phyloP scores from a whole-genome alignment of 2,888 invertebrate species.

The Microchrysa polita region DNA sequence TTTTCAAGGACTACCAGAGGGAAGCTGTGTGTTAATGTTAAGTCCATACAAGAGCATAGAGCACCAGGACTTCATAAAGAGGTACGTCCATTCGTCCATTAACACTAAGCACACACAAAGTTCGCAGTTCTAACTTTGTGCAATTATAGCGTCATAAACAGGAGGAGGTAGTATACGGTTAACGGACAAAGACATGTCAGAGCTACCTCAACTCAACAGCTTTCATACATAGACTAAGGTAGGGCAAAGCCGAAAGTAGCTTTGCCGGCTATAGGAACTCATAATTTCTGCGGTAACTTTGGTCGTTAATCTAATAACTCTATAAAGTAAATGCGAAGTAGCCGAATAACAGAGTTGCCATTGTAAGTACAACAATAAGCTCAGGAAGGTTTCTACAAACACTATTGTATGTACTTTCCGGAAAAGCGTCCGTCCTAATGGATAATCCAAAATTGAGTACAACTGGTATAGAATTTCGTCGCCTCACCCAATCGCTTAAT shows the following conservation, averaged over 20 bases:
- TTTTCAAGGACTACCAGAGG: background rate
- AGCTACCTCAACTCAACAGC: background rate
- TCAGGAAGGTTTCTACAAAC: too few relatives aligned
- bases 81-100: constrained; percentile 17
- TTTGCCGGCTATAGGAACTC: constrained; percentile 4
- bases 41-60: background rate
- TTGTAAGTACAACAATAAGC: too few relatives aligned
- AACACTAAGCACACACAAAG: constrained; percentile 9
- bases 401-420: too few relatives aligned
- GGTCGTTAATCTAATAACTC: constrained; percentile 41
- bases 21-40: background rate
- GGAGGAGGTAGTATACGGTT: background rate
- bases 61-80: background rate
- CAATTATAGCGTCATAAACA: constrained; percentile 26
- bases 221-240: background rate
- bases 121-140: background rate
- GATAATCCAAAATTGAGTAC: too few relatives aligned
- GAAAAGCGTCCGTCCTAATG: too few relatives aligned
- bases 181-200: constrained; percentile 9
- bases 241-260: background rate
- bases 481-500: too few relatives aligned
- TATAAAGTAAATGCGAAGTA: background rate
- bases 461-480: too few relatives aligned
- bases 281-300: constrained; percentile 35
- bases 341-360: too few relatives aligned